phyloP scores from a whole-genome alignment of 2,797 vertebrate genomes.

The Otus scops region DNA sequence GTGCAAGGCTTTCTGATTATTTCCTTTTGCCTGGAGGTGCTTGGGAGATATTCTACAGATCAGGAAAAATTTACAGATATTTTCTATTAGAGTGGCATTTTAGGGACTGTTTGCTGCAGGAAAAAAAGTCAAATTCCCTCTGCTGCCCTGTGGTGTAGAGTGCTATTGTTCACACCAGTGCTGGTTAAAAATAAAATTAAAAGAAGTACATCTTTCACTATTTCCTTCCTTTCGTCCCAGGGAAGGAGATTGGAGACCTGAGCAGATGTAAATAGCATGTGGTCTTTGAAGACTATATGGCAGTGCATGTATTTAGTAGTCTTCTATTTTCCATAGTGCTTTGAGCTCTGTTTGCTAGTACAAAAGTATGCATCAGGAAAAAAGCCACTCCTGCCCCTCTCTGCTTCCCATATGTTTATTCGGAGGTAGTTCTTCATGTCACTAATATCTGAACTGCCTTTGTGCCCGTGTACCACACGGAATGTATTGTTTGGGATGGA shows the following conservation, averaged over 20 bases:
- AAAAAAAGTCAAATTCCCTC: neutral
- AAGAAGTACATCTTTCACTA: neutral
- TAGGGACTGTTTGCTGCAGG: neutral
- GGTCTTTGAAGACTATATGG: neutral
- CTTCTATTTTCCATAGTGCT: neutral
- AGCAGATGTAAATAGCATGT: neutral
- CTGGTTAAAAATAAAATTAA: neutral
- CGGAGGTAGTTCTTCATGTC: neutral
- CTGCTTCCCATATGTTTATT: neutral
- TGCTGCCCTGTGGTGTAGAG: neutral
- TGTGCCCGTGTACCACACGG: neutral
- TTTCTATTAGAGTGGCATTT: neutral
- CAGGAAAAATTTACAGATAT: neutral
- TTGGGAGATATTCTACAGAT: neutral
- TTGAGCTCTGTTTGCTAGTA: neutral
- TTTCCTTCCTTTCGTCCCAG: neutral
- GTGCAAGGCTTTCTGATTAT: neutral
- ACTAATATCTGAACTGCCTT: neutral
- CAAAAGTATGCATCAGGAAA: fast-evolving
- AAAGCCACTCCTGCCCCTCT: neutral
- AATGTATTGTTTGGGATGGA: neutral
- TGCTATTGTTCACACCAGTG: neutral
- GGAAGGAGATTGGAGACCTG: neutral
- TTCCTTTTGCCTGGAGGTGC: neutral
- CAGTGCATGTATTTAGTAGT: neutral